A percentile compares a stretch with the other conserved stretches of the same genome.
Conservation (phyloP, 2,113 vertebrate genomes). For the Thinocorus orbignyianus region DNA sequence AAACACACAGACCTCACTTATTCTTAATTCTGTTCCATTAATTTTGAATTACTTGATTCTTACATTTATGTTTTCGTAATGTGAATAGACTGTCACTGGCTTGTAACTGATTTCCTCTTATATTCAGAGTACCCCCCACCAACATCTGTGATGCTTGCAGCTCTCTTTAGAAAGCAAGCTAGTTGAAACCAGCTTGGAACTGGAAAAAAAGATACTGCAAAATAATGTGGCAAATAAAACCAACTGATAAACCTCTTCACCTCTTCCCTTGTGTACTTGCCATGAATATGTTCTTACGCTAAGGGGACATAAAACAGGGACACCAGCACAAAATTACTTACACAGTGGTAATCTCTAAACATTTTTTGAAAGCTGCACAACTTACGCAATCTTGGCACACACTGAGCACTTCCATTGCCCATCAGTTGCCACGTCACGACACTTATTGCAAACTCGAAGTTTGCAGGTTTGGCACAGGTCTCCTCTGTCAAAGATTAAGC, state of each 20-base stretch:
- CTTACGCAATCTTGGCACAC: conserved; percentile 92
- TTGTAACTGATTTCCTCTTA: neutral
- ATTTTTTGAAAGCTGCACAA: neutral
- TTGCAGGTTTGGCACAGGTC: conserved; percentile 83
- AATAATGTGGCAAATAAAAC: neutral
- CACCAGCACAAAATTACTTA: neutral
- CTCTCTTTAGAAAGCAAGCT: neutral
- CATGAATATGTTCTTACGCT: neutral
- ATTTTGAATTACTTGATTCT: neutral
- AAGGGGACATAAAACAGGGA: neutral
- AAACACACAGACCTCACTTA: neutral
- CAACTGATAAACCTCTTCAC: neutral
- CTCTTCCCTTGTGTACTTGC: neutral
- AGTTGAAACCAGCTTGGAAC: neutral
- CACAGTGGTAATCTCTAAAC: fast-evolving
- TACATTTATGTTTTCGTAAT: neutral
- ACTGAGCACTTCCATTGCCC: conserved; percentile 86
- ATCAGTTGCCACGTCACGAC: conserved; percentile 65
- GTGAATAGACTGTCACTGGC: neutral
- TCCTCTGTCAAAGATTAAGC: conserved; percentile 90
- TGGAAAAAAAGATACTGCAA: neutral
- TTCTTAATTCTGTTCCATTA: neutral
- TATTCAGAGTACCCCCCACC: neutral
- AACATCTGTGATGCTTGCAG: neutral
- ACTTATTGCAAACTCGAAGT: conserved; percentile 84